These are phyloP conservation scores for Lytechinus pictus DNA, from an alignment of 35 echinoderm and acorn worm genomes.

Conservation along the genomic window DNA sequence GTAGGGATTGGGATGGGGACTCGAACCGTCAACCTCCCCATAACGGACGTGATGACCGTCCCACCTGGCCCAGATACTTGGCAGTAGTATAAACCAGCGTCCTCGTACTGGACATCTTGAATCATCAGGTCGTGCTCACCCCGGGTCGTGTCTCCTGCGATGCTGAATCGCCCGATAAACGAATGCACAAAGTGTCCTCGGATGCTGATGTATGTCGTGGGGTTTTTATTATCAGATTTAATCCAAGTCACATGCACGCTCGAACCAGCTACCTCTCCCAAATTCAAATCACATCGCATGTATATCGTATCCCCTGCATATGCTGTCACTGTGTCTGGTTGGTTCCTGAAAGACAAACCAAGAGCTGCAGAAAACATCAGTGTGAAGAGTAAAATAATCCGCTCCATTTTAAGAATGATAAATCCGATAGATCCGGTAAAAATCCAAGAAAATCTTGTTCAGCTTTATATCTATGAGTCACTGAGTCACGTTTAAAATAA, in stretches of 20 bases:
- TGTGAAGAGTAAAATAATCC: neutral
- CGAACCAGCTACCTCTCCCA: neutral
- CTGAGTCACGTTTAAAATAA: neutral
- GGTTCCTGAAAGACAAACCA: constrained; percentile 25
- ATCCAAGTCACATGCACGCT: constrained; percentile 1
- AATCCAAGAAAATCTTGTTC: neutral
- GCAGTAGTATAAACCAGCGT: constrained; percentile 18
- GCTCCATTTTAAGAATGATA: neutral
- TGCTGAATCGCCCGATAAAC: neutral
- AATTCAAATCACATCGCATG: constrained; percentile 34
- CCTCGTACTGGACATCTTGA: neutral
- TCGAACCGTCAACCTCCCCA: constrained; percentile 36
- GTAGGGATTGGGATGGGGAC: constrained; percentile 29
- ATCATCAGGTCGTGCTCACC: constrained; percentile 41
- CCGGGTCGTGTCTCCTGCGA: neutral
- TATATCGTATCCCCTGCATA: constrained; percentile 41
- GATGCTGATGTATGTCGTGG: neutral
- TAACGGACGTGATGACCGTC: neutral
- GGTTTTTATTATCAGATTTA: constrained; percentile 14
- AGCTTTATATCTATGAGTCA: neutral
- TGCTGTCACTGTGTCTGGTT: constrained; percentile 26
- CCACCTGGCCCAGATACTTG: neutral
- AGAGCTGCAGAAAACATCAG: neutral
- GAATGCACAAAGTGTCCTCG: neutral
- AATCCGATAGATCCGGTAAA: constrained; percentile 26